Evolutionary conservation across 1,140 invertebrate species (phyloP).

Genomic region (Caenorhabditis briggsae): DNA sequence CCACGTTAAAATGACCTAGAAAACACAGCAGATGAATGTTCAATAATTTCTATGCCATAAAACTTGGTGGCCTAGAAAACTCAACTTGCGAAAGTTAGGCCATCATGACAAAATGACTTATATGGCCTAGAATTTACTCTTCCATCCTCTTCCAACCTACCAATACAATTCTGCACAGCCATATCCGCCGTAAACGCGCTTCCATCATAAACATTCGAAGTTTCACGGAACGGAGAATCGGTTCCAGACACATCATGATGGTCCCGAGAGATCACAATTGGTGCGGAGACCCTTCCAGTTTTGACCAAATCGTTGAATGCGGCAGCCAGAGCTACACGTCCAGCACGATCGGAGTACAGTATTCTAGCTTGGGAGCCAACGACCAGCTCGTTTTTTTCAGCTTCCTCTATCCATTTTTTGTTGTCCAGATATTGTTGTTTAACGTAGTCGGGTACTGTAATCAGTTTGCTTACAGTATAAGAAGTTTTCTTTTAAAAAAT

Average conservation of each 20-base stretch:
- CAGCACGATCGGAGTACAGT: conserved; percentile 82
- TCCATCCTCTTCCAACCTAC: conserved; percentile 78
- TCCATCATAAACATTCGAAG: conserved; percentile 83
- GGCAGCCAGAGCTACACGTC: conserved; percentile 81
- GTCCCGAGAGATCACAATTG: conserved; percentile 83
- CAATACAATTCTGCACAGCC: conserved; percentile 84
- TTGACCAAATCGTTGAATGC: conserved; percentile 80
- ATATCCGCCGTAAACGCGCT: conserved; percentile 84
- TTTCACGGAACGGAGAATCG: conserved; percentile 80
- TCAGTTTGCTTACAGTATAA: no score
- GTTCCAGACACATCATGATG: conserved; percentile 85
- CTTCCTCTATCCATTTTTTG: conserved; percentile 82
- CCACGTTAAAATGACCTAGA: no score
- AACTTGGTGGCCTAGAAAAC: no score
- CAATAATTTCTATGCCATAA: no score
- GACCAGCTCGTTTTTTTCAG: conserved; percentile 82
- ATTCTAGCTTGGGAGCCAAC: conserved; percentile 81
- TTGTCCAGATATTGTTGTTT: conserved; percentile 82
- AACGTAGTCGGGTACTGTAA: conserved; percentile 78
- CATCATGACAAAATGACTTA: no score
- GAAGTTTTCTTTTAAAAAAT: no score
- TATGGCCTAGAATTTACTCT: not conserved
- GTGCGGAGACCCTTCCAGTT: conserved; percentile 76
- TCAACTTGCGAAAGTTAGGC: no score
- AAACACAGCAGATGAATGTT: no score